phyloP scores from a whole-genome alignment of 2,888 invertebrate species.

The Drymonia ruficornis region DNA sequence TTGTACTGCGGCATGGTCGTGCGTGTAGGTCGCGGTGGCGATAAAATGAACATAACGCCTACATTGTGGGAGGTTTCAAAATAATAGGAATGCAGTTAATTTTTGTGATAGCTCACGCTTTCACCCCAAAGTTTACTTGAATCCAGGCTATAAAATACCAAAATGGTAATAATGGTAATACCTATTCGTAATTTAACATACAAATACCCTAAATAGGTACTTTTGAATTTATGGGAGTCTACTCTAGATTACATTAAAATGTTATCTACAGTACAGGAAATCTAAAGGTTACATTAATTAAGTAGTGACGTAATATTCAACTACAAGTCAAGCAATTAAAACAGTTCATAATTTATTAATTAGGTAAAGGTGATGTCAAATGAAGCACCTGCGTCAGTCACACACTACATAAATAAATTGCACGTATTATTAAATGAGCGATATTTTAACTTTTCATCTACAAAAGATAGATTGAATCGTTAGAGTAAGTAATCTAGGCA shows the following conservation, averaged over 20 bases:
- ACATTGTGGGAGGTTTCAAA: constrained; percentile 24
- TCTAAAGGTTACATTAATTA: too few relatives aligned
- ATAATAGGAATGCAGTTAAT: constrained; percentile 15
- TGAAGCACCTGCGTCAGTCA: background rate
- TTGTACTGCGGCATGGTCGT: constrained; percentile 32
- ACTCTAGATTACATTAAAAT: too few relatives aligned
- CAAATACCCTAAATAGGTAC: too few relatives aligned
- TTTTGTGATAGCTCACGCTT: background rate
- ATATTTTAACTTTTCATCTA: background rate
- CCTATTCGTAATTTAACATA: too few relatives aligned
- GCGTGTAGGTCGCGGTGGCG: constrained; percentile 29
- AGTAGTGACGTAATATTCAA: too few relatives aligned
- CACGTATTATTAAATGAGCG: background rate
- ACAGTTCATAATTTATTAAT: too few relatives aligned
- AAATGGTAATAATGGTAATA: too few relatives aligned
- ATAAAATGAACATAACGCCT: constrained; percentile 28
- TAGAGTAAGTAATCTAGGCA: background rate
- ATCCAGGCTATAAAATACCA: too few relatives aligned
- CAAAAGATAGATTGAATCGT: background rate
- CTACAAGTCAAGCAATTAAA: too few relatives aligned
- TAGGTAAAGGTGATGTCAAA: background rate
- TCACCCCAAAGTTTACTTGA: too few relatives aligned
- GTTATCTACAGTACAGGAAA: too few relatives aligned
- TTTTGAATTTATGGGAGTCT: too few relatives aligned
- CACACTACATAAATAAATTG: background rate